Evolutionary conservation across 2,888 invertebrate species (phyloP), one percentile per base, ranked within the genome.

Genomic region (Tanypteryx hageni): DNA sequence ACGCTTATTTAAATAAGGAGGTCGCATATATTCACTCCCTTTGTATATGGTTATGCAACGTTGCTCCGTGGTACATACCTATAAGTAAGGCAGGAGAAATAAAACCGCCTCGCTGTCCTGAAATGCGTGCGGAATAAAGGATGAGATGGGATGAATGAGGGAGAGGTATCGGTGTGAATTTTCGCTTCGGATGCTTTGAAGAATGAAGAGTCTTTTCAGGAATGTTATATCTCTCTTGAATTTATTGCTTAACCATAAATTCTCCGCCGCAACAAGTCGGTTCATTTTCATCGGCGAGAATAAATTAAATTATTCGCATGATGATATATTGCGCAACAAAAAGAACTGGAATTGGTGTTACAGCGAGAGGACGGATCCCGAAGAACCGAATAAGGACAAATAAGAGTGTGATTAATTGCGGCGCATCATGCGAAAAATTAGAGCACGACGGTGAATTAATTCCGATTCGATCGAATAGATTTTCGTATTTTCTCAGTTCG

Each of bases 1-100:
- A 89, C 89, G 89, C 68, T 27, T 56, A 31, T 56, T 89, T 64
- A 64, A 89, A 64, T 61, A 57, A 59, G 89, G 76, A 76, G 76
- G 76, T 76, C 76, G 76, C 76, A 22, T 76, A 76, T 76, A 76
- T 76, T 76, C 76, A 27, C 76, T 76, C n/a, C 76, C 76, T 27
- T 27, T 44, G 76, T 27, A 76, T 27, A 76, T 22, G 76, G 7
- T 76, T 76, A 76, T 76, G 76, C 76, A 76, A 76, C 16, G 76
- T 27, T 27, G 76, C 76, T 14, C 76, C 27, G 76, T 27, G 76
- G 76, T 76, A 76, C 76, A 76, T 76, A 76, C 76, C 27, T 76
- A 76, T 76, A 76, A 76, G 76, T 27, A 27, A 76, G 76, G 76
- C 27, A 22, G 76, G 27, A 27, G 27, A 27, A 76, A 76, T 76